These are phyloP conservation scores for Macrostomum cliftonense DNA, from an alignment of 2,888 invertebrate species.

Conservation along the genomic window DNA sequence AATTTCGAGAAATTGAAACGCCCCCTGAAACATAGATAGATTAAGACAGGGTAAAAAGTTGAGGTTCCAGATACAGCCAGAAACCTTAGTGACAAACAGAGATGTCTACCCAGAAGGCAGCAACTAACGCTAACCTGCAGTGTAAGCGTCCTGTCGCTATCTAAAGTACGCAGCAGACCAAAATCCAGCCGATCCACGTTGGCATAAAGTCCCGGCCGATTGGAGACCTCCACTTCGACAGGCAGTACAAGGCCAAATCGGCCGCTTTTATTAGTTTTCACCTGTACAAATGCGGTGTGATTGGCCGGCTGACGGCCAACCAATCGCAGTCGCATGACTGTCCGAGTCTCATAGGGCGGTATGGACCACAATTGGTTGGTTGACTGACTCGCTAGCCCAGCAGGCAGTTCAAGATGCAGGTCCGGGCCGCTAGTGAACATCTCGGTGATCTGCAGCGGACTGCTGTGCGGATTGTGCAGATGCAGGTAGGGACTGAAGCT, in stretches of 20 bases:
- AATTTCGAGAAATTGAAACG: too few species aligned
- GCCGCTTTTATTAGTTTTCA: slow-evolving; percentile 47
- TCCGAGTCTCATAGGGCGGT: slow-evolving; percentile 65
- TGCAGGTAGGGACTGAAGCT: slow-evolving; percentile 68
- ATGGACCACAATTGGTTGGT: slow-evolving; percentile 57
- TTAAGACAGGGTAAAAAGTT: too few species aligned
- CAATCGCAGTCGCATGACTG: slow-evolving; percentile 66
- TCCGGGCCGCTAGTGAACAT: slow-evolving; percentile 59
- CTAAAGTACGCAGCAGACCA: slow-evolving; percentile 55
- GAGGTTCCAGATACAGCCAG: too few species aligned
- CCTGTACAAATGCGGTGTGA: slow-evolving; percentile 64
- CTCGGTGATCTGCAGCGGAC: slow-evolving; percentile 44
- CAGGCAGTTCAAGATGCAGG: slow-evolving; percentile 66
- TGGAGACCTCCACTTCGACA: slow-evolving; percentile 60
- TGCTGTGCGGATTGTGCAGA: slow-evolving; percentile 78
- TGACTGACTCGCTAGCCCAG: slow-evolving; percentile 21
- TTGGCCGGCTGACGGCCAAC: slow-evolving; percentile 57
- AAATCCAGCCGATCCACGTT: slow-evolving; percentile 61
- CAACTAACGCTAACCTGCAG: slow-evolving; percentile 46
- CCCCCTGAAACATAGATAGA: too few species aligned
- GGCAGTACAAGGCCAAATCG: slow-evolving; percentile 48
- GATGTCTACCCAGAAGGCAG: too few species aligned
- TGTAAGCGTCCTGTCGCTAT: slow-evolving; percentile 46
- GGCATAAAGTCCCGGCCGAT: slow-evolving; percentile 52
- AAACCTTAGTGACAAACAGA: too few species aligned